Conservation (phyloP, 1,140 invertebrate genomes). For the Heliconius melpomene region DNA sequence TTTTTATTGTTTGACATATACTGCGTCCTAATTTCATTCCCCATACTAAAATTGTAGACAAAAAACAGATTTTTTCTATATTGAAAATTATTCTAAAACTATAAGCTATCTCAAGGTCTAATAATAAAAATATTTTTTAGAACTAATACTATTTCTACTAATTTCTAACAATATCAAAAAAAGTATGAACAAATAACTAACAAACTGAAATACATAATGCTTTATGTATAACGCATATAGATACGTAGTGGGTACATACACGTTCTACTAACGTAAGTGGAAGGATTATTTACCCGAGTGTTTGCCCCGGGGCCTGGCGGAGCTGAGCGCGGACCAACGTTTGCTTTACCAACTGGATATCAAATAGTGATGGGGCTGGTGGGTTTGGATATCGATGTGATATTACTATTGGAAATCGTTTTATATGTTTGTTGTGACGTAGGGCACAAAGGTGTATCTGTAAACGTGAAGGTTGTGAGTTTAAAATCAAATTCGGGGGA, state of each 20-base stretch:
- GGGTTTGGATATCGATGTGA: background rate
- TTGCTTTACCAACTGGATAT: conserved; percentile 75
- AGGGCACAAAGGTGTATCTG: no score
- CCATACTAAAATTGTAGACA: no score
- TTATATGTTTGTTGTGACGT: no score
- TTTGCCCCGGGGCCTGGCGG: conserved; percentile 53
- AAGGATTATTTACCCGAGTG: conserved; percentile 49
- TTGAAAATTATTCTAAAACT: no score
- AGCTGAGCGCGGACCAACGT: conserved; percentile 66
- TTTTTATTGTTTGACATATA: no score
- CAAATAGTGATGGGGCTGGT: conserved; percentile 49
- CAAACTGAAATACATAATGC: background rate
- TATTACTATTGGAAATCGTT: background rate
- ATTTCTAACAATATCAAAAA: background rate
- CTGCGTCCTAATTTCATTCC: no score
- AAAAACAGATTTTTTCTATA: no score
- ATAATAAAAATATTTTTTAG: no score
- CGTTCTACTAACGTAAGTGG: conserved; percentile 35
- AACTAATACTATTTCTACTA: background rate
- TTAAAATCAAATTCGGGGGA: no score
- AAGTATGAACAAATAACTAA: background rate
- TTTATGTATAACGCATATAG: background rate
- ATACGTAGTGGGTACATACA: background rate
- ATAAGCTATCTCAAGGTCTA: no score
- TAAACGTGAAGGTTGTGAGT: no score